Conservation (phyloP, 2,888 invertebrate species). For the Ichneumon xanthorius region DNA sequence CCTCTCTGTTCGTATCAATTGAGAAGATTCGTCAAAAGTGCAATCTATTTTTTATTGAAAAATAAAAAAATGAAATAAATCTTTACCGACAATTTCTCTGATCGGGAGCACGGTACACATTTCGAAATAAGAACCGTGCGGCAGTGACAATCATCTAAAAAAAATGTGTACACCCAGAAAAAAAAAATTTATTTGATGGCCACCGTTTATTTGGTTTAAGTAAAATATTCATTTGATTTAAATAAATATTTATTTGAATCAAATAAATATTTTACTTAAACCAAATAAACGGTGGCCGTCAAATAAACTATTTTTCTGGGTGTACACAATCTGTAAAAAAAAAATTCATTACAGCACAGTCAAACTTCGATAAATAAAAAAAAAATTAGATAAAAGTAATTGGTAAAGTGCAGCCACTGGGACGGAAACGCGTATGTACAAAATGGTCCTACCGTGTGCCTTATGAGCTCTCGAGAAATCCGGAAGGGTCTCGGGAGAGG, state of each 20-base stretch:
- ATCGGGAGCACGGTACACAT: neutral
- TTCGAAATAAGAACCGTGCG: too few relatives aligned
- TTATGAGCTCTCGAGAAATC: constrained; percentile 37
- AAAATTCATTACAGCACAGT: neutral
- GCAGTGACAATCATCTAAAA: too few relatives aligned
- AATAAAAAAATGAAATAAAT: neutral
- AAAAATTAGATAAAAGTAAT: neutral
- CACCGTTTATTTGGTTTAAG: too few relatives aligned
- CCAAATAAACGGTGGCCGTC: too few relatives aligned
- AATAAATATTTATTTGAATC: too few relatives aligned
- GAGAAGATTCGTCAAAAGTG: neutral
- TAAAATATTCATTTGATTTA: too few relatives aligned
- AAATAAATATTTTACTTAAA: too few relatives aligned
- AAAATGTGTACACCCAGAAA: too few relatives aligned
- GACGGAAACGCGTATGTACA: neutral
- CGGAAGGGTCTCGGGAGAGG: constrained; percentile 62
- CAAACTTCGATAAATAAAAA: neutral
- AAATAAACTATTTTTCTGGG: too few relatives aligned
- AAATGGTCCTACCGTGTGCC: constrained; percentile 25
- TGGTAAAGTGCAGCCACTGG: neutral
- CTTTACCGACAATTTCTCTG: constrained; percentile 4
- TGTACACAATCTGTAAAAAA: too few relatives aligned
- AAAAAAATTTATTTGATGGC: too few relatives aligned
- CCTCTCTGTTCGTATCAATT: constrained; percentile 10
- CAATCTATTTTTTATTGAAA: neutral